phyloP scores from a whole-genome alignment of 2,113 vertebrate species.

The Cyphomyrus discorhynchus region DNA sequence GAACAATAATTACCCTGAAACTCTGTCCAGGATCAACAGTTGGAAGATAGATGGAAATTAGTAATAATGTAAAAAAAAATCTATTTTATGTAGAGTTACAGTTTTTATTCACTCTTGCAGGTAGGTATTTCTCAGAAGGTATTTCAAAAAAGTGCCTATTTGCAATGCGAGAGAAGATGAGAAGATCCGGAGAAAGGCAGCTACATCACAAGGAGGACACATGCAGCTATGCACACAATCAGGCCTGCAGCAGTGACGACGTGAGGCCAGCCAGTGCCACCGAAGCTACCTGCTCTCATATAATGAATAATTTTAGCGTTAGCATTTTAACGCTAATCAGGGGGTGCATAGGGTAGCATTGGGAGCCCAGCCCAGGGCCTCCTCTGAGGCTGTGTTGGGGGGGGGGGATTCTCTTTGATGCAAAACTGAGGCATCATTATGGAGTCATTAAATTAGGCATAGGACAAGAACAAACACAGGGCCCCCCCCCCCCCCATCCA shows the following conservation, averaged over 20 bases:
- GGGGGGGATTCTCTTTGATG: not conserved
- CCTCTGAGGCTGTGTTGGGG: not conserved
- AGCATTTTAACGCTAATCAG: not conserved
- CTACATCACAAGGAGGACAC: not conserved
- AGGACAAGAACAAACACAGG: not conserved
- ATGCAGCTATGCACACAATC: not conserved
- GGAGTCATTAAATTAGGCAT: conserved; percentile 12
- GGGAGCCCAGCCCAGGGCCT: not conserved
- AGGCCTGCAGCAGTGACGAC: not conserved
- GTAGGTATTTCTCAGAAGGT: not conserved
- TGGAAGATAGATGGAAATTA: not conserved
- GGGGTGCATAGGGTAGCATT: no score
- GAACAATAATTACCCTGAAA: not conserved
- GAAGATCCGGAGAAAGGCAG: not conserved
- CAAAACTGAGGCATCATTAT: conserved; percentile 16
- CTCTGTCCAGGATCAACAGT: not conserved
- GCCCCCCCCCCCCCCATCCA: not conserved
- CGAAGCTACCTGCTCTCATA: not conserved
- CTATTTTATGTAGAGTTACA: not conserved
- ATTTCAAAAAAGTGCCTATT: not conserved
- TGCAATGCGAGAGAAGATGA: not conserved
- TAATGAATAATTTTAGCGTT: not conserved
- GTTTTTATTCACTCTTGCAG: not conserved
- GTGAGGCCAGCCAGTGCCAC: not conserved
- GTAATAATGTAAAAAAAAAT: not conserved